These are phyloP conservation scores for Drosophila watanabei DNA, from an alignment of 1,140 invertebrate genomes.

Conservation along the genomic window DNA sequence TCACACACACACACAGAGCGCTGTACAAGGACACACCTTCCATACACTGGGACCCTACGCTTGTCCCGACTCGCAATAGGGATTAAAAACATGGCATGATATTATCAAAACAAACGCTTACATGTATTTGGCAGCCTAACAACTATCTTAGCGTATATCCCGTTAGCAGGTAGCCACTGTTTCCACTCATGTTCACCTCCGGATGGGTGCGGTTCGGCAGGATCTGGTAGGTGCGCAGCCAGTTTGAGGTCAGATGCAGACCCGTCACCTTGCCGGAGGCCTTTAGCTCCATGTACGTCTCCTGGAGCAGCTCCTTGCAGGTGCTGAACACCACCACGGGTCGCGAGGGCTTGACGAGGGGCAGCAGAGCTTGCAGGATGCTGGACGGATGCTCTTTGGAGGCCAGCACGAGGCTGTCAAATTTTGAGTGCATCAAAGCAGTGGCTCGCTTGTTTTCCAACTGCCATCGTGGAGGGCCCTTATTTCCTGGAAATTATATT, in stretches of 20 bases:
- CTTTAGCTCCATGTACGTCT: constrained; percentile 92
- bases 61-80: neutral
- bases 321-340: constrained; percentile 94
- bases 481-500: constrained; percentile 31
- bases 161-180: constrained; percentile 91
- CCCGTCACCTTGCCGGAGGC: constrained; percentile 89
- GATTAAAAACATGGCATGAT: constrained; percentile 71
- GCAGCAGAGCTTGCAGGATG: constrained; percentile 91
- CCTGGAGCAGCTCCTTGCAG: constrained; percentile 92
- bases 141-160: constrained; percentile 87
- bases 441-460: constrained; percentile 88
- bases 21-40: constrained; percentile 25
- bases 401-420: constrained; percentile 93
- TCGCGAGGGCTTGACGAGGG: constrained; percentile 91
- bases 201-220: constrained; percentile 94
- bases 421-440: constrained; percentile 87
- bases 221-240: constrained; percentile 96
- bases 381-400: constrained; percentile 94
- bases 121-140: constrained; percentile 29
- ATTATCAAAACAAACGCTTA: constrained; percentile 62
- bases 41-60: neutral
- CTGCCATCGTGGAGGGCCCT: constrained; percentile 53
- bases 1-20: constrained; percentile 21
- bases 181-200: constrained; percentile 91
- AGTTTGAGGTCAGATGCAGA: constrained; percentile 93